Evolutionary conservation across 2,113 vertebrate species (phyloP), one percentile per base, ranked within the genome.

Genomic region (Hyla sarda): DNA sequence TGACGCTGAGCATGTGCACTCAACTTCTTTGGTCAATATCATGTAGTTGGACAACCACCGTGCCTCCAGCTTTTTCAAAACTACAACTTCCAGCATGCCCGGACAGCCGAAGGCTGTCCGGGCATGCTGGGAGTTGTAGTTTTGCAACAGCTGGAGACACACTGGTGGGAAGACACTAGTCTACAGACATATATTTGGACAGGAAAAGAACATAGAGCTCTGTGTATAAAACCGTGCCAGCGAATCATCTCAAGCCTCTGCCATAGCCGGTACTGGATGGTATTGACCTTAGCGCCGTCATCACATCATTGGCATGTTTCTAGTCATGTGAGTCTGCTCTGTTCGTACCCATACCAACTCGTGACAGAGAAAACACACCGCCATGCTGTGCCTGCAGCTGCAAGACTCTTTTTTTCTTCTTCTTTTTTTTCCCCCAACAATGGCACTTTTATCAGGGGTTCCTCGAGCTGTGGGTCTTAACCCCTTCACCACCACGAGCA

Each of bases 321-420:
- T 48, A 12, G 45, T 80, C 84, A 80, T 85, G 60, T 54, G 60
- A 67, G 54, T 32, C 16, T 17, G 28, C 30, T 79, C 62, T 85
- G 50, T 79, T 52, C 69, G 47, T 79, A 52, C 60, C 58, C 28
- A 65, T 67, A 50, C 83, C 47, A 80, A 52, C 60, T 72, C 62
- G 75, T 80, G 84, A 86, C 84, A 41, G 75, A 79, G 75, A 62
- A 4, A 45, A 41, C 73, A 79, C 37, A 85, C 62, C 77, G 25
- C 32, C 62, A 69, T 58, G 69, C 47, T 71, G 48, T 72, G 60
- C 65, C 75, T 72, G 76, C 84, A 86, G 84, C 75, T 86, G 84
- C 75, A 52, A 52, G 60, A 1, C 76, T 56, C 58, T 48, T 48
- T 37, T 41, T 30, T 34, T 30, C n/a, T n/a, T n/a, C n/a, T n/a